These are phyloP conservation scores for Peromyscus polionotus DNA, from an alignment of 2,113 vertebrate genomes.

Conservation along the genomic window DNA sequence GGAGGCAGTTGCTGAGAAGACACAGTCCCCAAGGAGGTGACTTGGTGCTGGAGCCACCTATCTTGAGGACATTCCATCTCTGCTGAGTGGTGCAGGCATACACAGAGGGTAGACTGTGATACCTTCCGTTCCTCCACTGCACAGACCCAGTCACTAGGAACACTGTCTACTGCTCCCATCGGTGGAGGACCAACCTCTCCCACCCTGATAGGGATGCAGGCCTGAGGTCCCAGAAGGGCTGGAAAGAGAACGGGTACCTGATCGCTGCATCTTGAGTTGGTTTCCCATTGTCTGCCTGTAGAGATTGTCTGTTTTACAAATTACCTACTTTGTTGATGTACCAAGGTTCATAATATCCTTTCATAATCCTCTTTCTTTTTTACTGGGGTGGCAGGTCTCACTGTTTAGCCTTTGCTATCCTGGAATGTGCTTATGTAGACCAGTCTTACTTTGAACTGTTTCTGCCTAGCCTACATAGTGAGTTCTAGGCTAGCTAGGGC, in stretches of 20 bases:
- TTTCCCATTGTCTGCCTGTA: not conserved
- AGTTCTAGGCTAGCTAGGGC: not conserved
- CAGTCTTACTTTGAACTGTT: not conserved
- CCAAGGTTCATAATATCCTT: not conserved
- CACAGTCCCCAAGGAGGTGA: not conserved
- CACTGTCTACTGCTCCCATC: not conserved
- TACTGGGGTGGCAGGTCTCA: not conserved
- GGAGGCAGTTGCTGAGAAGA: not conserved
- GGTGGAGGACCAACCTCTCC: not conserved
- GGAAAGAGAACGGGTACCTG: not conserved
- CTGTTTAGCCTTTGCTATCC: not conserved
- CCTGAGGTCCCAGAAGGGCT: not conserved
- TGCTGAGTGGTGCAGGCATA: not conserved
- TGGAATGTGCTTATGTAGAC: not conserved
- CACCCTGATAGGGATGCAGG: not conserved
- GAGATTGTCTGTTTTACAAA: not conserved
- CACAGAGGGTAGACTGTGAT: not conserved
- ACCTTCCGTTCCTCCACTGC: not conserved
- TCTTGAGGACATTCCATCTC: not conserved
- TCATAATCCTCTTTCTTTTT: not conserved
- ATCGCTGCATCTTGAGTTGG: not conserved
- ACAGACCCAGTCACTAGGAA: not conserved
- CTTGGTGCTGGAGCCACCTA: not conserved
- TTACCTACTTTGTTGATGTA: not conserved
- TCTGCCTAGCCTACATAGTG: not conserved